Evolutionary conservation across 1,140 invertebrate species (phyloP), one percentile per base, ranked within the genome.

Genomic region (Drosophila cardini): DNA sequence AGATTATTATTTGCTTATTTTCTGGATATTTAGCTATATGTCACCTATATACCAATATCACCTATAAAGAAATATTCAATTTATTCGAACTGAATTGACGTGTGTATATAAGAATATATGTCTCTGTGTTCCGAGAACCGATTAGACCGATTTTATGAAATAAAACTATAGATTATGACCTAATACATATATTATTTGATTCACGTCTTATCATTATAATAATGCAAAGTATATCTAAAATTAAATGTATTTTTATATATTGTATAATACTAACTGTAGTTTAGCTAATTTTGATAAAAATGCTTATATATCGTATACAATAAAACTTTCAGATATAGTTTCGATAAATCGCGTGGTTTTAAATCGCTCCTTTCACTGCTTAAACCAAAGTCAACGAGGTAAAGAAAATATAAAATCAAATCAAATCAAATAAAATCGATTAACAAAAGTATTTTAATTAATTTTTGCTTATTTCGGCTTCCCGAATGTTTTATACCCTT

Each of bases 261-360:
- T 30, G 16, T 55, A 15, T 16, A 11, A 10, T 30, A 36, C 30
- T 6, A 38, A 21, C 18, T 11, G 26, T 63, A 53, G 10, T 42
- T 52, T 32, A 32, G 10, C 36, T 26, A 32, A 43, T 55, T 43
- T 55, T 13, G 30, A 60, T 71, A 57, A 58, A 38, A 48, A 11
- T 48, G 7, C 50, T 8, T 62, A n/a, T 55, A 10, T 69, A 52
- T 34, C 45, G 52, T 64, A 53, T 70, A 62, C 18, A 40, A 71
- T 32, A 60, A 48, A 76, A 76, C 38, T 73, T 76, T 76, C 70
- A 76, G 74, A 68, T 40, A 50, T 67, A 5, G 16, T 15, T 45
- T 62, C 9, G 40, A 52, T 40, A 52, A 57, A 68, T 42, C 63
- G 38, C 62, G 45, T 57, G 52, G 57, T 38, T 63, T 68, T 42